Percentiles rank a stretch among this genome's conserved stretches.
These are phyloP conservation scores for Poeciliopsis prolifica DNA, from an alignment of 2,113 vertebrate species.

Conservation along the genomic window DNA sequence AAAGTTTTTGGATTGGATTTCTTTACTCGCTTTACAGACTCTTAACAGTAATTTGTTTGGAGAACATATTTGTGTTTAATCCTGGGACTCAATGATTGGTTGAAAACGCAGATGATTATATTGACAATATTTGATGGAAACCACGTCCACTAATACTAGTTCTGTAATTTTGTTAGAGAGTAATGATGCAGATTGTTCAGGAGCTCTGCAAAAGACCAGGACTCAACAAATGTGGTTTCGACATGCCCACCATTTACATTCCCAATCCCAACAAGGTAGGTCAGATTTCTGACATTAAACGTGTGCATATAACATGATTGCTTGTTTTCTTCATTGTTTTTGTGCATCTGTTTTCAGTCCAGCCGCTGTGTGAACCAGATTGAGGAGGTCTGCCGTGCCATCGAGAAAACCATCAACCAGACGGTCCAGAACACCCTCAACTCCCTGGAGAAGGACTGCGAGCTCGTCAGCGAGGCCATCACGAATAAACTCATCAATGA, in stretches of 20 bases:
- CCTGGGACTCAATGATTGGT: too few species aligned
- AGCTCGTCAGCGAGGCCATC: slow-evolving; percentile 78
- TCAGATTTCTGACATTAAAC: not conserved
- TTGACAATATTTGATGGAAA: not conserved
- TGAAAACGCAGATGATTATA: too few species aligned
- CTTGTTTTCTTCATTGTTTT: not conserved
- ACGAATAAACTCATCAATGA: slow-evolving; percentile 68
- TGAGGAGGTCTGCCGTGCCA: slow-evolving; percentile 81
- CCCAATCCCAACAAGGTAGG: slow-evolving; percentile 81
- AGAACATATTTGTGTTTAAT: not conserved
- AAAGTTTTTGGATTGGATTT: not conserved
- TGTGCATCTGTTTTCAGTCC: slow-evolving; percentile 59
- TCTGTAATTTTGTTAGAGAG: slow-evolving; percentile 70
- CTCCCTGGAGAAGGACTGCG: slow-evolving; percentile 84
- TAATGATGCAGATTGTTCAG: slow-evolving; percentile 89
- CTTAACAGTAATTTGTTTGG: not conserved
- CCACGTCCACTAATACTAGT: not conserved
- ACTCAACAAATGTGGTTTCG: slow-evolving; percentile 87
- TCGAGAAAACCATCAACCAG: slow-evolving; percentile 86
- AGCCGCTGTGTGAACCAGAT: slow-evolving; percentile 86
- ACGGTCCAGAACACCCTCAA: slow-evolving; percentile 86
- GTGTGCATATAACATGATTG: not conserved
- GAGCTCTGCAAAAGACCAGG: slow-evolving; percentile 86
- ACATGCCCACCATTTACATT: slow-evolving; percentile 87
- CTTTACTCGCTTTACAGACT: not conserved